phyloP scores from a whole-genome alignment of 2,888 invertebrate species.

The Microctonus hyperodae region DNA sequence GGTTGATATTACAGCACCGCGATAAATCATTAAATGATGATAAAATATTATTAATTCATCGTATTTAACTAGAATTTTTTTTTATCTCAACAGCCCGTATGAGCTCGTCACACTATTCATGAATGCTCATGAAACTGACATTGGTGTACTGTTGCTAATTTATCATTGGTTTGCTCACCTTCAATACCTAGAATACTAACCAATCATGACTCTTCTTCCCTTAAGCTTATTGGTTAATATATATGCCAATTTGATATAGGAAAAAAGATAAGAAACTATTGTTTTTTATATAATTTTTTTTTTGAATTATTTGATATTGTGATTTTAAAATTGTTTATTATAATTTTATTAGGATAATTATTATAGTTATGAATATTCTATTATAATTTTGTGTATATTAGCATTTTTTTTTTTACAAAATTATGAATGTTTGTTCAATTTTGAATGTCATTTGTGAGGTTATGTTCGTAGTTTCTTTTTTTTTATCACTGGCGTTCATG shows the following conservation, averaged over 20 bases:
- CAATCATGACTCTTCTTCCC: neutral
- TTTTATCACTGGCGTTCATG: neutral
- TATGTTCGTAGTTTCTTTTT: neutral
- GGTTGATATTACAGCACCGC: conserved; percentile 15
- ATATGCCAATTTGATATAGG: neutral
- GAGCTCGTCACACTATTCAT: conserved; percentile 34
- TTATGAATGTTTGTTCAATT: too few species aligned
- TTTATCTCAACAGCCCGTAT: conserved; percentile 36
- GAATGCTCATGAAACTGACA: conserved; percentile 40
- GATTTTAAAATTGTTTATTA: neutral
- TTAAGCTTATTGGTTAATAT: neutral
- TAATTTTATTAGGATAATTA: neutral
- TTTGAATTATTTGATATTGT: neutral
- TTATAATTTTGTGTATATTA: neutral
- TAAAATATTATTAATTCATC: conserved; percentile 38
- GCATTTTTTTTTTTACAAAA: neutral
- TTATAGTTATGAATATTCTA: neutral
- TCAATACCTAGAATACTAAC: neutral
- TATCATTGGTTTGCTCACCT: neutral
- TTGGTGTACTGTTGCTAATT: conserved; percentile 21
- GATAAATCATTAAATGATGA: conserved; percentile 30
- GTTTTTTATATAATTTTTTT: neutral
- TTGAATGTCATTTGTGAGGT: neutral
- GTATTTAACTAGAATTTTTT: conserved; percentile 38
- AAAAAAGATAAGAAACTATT: neutral